Evolutionary conservation across 2,888 invertebrate genomes (phyloP).

Genomic region (Andrena haemorrhoa): DNA sequence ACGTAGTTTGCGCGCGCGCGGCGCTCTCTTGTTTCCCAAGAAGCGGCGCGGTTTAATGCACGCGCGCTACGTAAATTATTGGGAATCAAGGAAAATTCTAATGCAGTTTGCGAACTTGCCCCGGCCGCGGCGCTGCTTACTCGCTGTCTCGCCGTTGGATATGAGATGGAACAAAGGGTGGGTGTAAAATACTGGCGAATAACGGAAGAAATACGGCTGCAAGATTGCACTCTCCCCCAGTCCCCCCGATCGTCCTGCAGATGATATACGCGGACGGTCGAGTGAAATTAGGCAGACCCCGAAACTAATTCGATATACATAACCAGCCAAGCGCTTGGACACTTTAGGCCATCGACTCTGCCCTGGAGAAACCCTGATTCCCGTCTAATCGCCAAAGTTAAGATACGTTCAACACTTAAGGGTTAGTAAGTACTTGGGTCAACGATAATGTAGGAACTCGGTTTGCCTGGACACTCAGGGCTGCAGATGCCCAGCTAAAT

Average conservation of each 20-base stretch:
- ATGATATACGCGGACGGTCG: no score
- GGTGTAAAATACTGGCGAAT: neutral
- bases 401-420: conserved; percentile 8
- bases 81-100: neutral
- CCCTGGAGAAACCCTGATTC: neutral
- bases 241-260: no score
- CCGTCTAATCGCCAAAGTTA: conserved; percentile 8
- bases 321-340: neutral
- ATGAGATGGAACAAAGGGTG: neutral
- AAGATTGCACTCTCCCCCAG: no score
- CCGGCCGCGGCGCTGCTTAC: neutral
- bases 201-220: conserved; percentile 3
- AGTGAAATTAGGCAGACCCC: no score
- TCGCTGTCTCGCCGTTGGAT: neutral
- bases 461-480: neutral
- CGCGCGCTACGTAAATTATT: neutral
- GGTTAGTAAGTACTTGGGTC: conserved; percentile 1
- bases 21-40: neutral
- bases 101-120: neutral
- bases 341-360: neutral
- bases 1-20: conserved; percentile 10
- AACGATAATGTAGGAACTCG: neutral
- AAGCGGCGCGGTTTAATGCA: conserved; percentile 13
- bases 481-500: neutral
- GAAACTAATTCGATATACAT: neutral